phyloP scores from a whole-genome alignment of 2,113 vertebrate species.

The Entelurus aequoreus region DNA sequence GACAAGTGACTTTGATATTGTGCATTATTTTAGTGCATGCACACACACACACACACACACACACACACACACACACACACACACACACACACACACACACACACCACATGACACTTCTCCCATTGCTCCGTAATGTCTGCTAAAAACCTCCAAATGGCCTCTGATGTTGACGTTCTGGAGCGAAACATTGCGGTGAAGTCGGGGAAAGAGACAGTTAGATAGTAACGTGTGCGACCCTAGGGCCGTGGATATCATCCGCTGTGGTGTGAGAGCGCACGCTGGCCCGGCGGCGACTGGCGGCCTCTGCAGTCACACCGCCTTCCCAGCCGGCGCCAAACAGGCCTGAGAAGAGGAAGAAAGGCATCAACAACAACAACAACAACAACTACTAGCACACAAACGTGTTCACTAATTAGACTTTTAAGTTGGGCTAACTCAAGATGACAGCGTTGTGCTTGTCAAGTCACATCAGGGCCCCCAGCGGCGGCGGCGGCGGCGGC shows the following conservation, averaged over 20 bases:
- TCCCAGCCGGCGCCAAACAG: constrained; percentile 56
- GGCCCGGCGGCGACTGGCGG: constrained; percentile 33
- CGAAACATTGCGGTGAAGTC: too few species aligned
- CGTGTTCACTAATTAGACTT: constrained; percentile 77
- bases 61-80: too few species aligned
- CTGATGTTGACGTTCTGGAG: neutral
- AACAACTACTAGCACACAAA: constrained; percentile 56
- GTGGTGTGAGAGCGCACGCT: constrained; percentile 42
- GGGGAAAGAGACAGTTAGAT: constrained; percentile 27
- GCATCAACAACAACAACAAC: constrained; percentile 40
- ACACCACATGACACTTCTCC: too few species aligned
- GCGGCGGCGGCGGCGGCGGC: constrained; percentile 26
- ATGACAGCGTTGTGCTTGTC: constrained; percentile 73
- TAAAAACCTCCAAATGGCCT: neutral
- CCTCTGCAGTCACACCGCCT: constrained; percentile 30
- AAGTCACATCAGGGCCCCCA: constrained; percentile 71
- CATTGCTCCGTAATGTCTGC: too few species aligned
- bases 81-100: too few species aligned
- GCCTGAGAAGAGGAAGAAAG: constrained; percentile 36
- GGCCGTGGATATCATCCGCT: constrained; percentile 61
- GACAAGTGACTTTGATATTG: too few species aligned
- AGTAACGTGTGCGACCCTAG: constrained; percentile 46
- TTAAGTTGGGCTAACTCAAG: constrained; percentile 76
- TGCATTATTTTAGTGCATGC: too few species aligned
- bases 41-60: too few species aligned